Base-by-base conservation (phyloP, 1,140 invertebrate species). In the Branchinecta lynchi region DNA sequence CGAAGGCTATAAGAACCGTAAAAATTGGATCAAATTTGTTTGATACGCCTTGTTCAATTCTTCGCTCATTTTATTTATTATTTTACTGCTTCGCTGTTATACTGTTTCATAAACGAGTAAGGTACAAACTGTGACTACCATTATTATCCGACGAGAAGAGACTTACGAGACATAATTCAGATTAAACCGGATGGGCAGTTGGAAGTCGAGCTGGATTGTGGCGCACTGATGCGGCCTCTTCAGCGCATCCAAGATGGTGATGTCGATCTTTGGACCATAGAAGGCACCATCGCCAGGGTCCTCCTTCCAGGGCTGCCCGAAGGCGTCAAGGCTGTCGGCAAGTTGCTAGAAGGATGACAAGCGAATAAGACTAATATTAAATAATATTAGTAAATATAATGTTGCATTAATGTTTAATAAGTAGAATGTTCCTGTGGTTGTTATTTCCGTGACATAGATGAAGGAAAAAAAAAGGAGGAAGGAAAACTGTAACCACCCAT, bases 181-280 rank as follows among this genome's bases (percentile, higher is more conserved):
- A 81, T 96, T 89, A 77, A 97, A 97, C 74, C 92, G 81, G 74
- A 88, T 88, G 0, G 96, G 96, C 69, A 98, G 80, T 76, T 99
- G 96, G 80, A 99, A 99, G 81, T 99, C 96, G 20, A 99, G 80
- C 77, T 99, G 96, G 77, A 99, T 97, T 8, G 96, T 99, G 51
- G 94, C 96, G 78, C 94, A 98, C 76, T 99, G 96, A 81, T 92
- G 89, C 0, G 86, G 80, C 51, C 96, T 81, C 73, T 86, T 86
- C 65, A 99, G 79, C 0, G 96, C 96, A 81, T 99, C 97, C 78
- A 84, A 86, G 73, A 99, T 93, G 0, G 92, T 96, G 76, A 99
- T 98, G 80, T 99, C 96, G 76, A 99, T 99, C 83, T 99, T 99
- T 7, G 96, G 96, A 0, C 96, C 96, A 81, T 99, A 99, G 80